Evolutionary conservation across 2,797 vertebrate species (phyloP).

Genomic region (Tiaroga cobitis): DNA sequence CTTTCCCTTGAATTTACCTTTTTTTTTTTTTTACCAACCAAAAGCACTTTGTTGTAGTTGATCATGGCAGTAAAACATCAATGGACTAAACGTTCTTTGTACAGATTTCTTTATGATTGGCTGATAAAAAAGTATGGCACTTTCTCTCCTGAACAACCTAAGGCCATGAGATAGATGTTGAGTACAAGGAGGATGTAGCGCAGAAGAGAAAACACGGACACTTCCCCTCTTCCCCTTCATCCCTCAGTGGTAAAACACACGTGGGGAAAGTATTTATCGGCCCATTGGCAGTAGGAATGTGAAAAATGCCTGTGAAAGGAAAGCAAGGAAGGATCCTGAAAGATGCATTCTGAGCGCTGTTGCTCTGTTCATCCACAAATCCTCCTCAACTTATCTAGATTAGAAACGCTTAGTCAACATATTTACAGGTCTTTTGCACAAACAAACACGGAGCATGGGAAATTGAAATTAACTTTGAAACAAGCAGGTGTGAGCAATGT

Average conservation of each 20-base stretch:
- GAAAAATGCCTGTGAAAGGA: slow-evolving; percentile 84
- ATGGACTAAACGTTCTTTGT: not conserved
- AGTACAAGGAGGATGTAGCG: slow-evolving; percentile 63
- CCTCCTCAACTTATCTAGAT: not conserved
- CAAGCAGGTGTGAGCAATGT: not conserved
- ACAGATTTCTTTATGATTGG: not conserved
- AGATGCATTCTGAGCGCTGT: slow-evolving; percentile 74
- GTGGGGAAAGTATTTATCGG: slow-evolving; percentile 91
- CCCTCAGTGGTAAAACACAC: slow-evolving; percentile 85
- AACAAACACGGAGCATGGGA: not conserved
- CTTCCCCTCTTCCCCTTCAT: slow-evolving; percentile 67
- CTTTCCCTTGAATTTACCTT: not conserved
- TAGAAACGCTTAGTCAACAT: not conserved
- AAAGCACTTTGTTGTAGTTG: not conserved
- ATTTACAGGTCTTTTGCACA: not conserved
- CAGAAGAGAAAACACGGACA: slow-evolving; percentile 76
- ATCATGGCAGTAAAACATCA: not conserved
- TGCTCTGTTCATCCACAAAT: slow-evolving; percentile 51
- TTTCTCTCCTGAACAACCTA: not conserved
- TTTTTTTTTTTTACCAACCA: no score
- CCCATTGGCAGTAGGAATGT: slow-evolving; percentile 91
- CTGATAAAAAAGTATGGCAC: not conserved
- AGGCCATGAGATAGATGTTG: slow-evolving; percentile 3
- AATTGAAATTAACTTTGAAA: not conserved
- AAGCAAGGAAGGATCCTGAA: slow-evolving; percentile 58